Conservation (phyloP, 2,113 vertebrate species). For the Irena cyanogastra region DNA sequence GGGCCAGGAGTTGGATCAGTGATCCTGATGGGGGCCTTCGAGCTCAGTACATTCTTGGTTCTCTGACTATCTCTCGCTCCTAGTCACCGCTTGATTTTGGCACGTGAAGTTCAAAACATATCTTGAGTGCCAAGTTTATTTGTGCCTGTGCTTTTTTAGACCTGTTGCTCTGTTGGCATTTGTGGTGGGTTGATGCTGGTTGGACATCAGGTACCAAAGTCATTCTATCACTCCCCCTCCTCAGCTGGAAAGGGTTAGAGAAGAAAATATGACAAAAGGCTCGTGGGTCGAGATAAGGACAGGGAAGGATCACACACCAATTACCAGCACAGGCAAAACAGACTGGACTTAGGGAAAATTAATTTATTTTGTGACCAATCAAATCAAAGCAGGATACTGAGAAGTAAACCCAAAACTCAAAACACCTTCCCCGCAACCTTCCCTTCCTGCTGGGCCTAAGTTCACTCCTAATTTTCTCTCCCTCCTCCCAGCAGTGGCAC, state of each 20-base stretch:
- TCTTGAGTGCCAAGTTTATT: neutral
- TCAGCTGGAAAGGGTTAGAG: neutral
- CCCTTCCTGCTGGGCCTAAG: neutral
- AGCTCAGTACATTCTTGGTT: neutral
- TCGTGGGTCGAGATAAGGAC: neutral
- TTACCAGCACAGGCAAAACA: neutral
- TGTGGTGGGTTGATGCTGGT: neutral
- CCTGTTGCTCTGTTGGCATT: neutral
- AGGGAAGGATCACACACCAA: neutral
- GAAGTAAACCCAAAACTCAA: neutral
- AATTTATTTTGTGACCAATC: neutral
- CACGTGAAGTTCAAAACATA: neutral
- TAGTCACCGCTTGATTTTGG: neutral
- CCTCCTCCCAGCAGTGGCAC: neutral
- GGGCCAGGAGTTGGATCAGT: neutral
- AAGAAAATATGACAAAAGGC: neutral
- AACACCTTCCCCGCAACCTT: neutral
- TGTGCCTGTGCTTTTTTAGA: neutral
- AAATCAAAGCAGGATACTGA: neutral
- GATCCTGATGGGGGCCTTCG: neutral
- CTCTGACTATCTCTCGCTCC: neutral
- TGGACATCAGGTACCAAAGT: neutral
- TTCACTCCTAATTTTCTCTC: neutral
- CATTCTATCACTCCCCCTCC: neutral
- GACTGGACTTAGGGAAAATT: neutral